Conservation (phyloP, 2,797 vertebrate genomes). For the Tenualosa ilisha region DNA sequence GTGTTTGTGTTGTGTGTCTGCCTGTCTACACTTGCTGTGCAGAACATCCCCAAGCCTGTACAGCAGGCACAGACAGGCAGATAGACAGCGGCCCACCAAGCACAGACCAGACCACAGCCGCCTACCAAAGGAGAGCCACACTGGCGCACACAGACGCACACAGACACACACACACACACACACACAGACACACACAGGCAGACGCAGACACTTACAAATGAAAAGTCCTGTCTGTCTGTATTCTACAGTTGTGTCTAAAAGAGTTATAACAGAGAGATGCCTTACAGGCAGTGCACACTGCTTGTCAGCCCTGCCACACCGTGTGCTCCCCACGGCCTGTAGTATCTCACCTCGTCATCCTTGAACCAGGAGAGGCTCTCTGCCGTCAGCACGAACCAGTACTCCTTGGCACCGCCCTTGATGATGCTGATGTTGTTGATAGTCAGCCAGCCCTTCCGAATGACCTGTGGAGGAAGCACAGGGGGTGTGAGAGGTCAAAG, state of each 20-base stretch:
- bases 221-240: background rate
- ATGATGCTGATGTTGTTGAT: slow-evolving; percentile 99
- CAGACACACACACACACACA: background rate
- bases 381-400: slow-evolving; percentile 95
- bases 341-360: slow-evolving; percentile 88
- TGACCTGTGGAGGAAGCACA: slow-evolving; percentile 76
- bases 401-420: slow-evolving; percentile 96
- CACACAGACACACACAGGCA: background rate
- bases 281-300: background rate
- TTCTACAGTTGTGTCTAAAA: background rate
- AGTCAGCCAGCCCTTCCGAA: slow-evolving; percentile 95
- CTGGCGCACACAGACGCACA: background rate
- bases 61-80: slow-evolving; percentile 99
- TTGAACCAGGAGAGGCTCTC: slow-evolving; percentile 98
- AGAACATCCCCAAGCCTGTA: slow-evolving; percentile 99
- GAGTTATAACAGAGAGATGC: too few species aligned
- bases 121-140: background rate
- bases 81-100: background rate
- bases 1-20: slow-evolving; percentile 84
- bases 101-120: background rate
- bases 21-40: slow-evolving; percentile 99
- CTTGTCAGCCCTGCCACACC: background rate
- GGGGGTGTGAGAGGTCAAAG: background rate
- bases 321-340: background rate
- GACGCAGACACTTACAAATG: background rate